Evolutionary conservation across 2,113 vertebrate species (phyloP).

Genomic region (Aegithalos caudatus): DNA sequence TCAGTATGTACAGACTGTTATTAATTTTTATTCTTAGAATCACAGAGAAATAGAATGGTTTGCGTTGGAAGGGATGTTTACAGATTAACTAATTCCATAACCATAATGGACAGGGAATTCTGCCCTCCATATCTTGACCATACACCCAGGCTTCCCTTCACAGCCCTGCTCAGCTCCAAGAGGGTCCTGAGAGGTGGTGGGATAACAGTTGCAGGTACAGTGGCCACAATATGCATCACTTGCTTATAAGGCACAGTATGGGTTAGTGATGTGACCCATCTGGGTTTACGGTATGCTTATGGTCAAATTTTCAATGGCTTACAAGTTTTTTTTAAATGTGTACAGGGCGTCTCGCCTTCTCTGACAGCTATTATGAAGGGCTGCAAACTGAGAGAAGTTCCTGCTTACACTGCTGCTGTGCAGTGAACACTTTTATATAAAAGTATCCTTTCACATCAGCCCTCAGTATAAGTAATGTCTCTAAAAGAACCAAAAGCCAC

Average conservation of each 20-base stretch:
- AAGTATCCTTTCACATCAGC: conserved; percentile 41
- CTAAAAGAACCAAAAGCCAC: conserved; percentile 40
- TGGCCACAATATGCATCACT: not conserved
- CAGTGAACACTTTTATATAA: not conserved
- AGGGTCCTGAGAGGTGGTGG: not conserved
- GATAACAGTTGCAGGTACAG: not conserved
- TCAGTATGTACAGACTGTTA: not conserved
- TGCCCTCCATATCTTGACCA: not conserved
- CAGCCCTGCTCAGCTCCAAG: not conserved
- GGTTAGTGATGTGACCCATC: not conserved
- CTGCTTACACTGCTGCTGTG: not conserved
- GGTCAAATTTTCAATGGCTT: conserved; percentile 15
- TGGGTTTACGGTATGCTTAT: not conserved
- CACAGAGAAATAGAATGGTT: not conserved
- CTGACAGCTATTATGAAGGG: conserved; percentile 39
- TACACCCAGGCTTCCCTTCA: accelerated
- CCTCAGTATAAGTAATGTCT: conserved; percentile 11
- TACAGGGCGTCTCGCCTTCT: not conserved
- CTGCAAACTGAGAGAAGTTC: conserved; percentile 7
- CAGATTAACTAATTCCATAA: not conserved
- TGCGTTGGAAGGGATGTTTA: not conserved
- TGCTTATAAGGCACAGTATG: not conserved
- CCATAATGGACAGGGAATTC: not conserved
- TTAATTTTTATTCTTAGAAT: not conserved
- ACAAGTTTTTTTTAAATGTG: conserved; percentile 30